Percentiles rank a stretch among this genome's conserved stretches.
phyloP scores from a whole-genome alignment of 2,888 invertebrate species.

The Dicyrtoma fusca region DNA sequence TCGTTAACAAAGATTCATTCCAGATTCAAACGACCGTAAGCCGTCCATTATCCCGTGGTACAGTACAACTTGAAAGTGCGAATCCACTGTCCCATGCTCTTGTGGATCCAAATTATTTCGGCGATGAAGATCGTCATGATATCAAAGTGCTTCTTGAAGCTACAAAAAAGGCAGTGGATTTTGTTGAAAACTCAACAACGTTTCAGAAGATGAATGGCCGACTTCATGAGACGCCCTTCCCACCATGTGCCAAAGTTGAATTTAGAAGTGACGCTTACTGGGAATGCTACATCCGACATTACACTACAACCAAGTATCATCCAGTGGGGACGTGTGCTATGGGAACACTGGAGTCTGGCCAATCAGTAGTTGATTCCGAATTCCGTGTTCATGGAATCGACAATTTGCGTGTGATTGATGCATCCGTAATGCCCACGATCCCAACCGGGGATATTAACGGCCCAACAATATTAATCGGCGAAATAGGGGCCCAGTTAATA shows the following conservation, averaged over 20 bases:
- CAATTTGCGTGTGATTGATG: slow-evolving; percentile 46
- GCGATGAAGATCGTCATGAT: slow-evolving; percentile 45
- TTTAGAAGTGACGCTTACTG: slow-evolving; percentile 68
- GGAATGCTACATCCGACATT: slow-evolving; percentile 67
- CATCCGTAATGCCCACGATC: slow-evolving; percentile 38
- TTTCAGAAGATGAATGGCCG: slow-evolving; percentile 46
- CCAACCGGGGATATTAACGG: slow-evolving; percentile 24
- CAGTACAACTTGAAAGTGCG: slow-evolving; percentile 41
- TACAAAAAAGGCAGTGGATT: slow-evolving; percentile 33
- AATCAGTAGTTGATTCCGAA: slow-evolving; percentile 48
- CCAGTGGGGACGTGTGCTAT: slow-evolving; percentile 71
- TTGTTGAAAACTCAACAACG: slow-evolving; percentile 48
- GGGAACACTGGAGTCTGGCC: slow-evolving; percentile 59
- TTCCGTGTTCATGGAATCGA: slow-evolving; percentile 44
- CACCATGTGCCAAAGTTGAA: slow-evolving; percentile 51
- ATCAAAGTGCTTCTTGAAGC: slow-evolving; percentile 48
- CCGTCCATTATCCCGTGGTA: slow-evolving; percentile 44
- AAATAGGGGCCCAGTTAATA: slow-evolving; percentile 59
- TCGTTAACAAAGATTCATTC: slow-evolving; percentile 78
- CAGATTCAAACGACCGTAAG: slow-evolving; percentile 63
- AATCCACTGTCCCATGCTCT: slow-evolving; percentile 39
- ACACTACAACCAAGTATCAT: slow-evolving; percentile 70
- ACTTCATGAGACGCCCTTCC: slow-evolving; percentile 24
- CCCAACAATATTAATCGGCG: slow-evolving; percentile 59
- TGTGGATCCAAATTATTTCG: slow-evolving; percentile 49